phyloP scores from a whole-genome alignment of 2,113 vertebrate genomes.

The Eptesicus fuscus region DNA sequence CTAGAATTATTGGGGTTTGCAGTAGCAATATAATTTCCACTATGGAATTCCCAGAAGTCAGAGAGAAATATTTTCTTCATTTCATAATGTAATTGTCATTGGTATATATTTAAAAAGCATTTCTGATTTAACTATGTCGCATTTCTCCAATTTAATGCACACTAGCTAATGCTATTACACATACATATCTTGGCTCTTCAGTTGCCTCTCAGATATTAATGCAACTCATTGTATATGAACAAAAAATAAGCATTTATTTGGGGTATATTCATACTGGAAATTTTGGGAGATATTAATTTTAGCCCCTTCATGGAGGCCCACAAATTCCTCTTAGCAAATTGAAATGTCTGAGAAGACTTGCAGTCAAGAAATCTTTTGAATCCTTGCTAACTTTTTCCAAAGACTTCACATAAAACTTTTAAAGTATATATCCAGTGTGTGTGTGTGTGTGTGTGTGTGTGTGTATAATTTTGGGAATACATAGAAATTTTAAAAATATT shows the following conservation, averaged over 20 bases:
- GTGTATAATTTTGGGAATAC: neutral
- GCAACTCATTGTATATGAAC: neutral
- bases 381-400: neutral
- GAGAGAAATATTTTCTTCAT: neutral
- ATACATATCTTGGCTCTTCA: neutral
- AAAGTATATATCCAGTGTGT: neutral
- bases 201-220: neutral
- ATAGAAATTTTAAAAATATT: neutral
- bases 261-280: neutral
- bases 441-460: neutral
- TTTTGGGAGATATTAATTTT: neutral
- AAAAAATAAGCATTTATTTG: neutral
- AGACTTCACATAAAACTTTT: neutral
- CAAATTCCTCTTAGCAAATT: neutral
- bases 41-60: neutral
- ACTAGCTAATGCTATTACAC: neutral
- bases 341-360: neutral
- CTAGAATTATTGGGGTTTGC: neutral
- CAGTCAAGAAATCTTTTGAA: neutral
- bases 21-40: neutral
- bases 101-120: neutral
- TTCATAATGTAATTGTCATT: neutral
- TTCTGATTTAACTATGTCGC: neutral
- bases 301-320: neutral
- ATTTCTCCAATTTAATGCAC: neutral